Conservation (phyloP, 1,140 invertebrate genomes). For the Euura saliciscinereae region DNA sequence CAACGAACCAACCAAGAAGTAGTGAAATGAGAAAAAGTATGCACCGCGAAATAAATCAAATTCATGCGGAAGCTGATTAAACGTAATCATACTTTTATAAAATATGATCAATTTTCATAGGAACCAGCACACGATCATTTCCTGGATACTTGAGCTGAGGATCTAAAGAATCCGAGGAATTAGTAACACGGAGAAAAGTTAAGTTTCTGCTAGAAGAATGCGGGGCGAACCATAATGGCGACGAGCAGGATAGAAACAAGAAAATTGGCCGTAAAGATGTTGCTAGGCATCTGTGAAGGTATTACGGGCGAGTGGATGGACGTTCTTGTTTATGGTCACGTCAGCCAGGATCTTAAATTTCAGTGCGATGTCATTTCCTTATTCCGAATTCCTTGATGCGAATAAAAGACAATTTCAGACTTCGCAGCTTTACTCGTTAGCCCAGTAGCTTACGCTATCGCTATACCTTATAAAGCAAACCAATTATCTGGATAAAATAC, state of each 20-base stretch:
- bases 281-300: not conserved
- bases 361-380: not conserved
- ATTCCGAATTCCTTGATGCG: slow-evolving; percentile 3
- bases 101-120: not conserved
- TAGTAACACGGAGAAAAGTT: not conserved
- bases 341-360: not conserved
- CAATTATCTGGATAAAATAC: slow-evolving; percentile 50
- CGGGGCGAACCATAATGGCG: no score
- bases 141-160: not conserved
- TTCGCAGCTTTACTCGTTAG: slow-evolving; percentile 39
- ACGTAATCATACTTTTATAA: not conserved
- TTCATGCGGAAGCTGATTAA: not conserved
- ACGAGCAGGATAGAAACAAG: not conserved
- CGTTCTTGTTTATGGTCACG: not conserved
- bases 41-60: not conserved
- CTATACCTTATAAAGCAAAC: slow-evolving; percentile 41
- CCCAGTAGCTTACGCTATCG: slow-evolving; percentile 27
- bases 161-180: not conserved
- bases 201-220: not conserved
- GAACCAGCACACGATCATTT: not conserved
- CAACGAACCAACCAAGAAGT: not conserved
- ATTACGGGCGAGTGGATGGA: no score
- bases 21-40: no score
- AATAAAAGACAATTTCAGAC: slow-evolving; percentile 10
- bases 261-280: not conserved